phyloP scores from a whole-genome alignment of 1,140 invertebrate genomes.

The Delia radicum region DNA sequence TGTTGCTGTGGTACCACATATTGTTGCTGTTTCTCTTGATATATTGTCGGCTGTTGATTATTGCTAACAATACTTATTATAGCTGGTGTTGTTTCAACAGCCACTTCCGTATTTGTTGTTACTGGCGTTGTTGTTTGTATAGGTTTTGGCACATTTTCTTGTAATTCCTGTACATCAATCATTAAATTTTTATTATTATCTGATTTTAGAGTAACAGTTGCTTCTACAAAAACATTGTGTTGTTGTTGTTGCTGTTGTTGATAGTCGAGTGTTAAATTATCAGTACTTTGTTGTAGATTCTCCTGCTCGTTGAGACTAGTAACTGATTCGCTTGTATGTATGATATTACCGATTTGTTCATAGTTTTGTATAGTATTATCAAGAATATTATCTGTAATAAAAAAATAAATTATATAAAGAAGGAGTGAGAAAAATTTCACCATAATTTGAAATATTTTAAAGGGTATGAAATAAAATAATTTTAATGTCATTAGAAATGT shows the following conservation, averaged over 20 bases:
- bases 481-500: too few relatives aligned
- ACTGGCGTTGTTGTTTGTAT: slow-evolving; percentile 11
- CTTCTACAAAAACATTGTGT: slow-evolving; percentile 21
- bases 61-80: neutral
- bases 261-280: slow-evolving; percentile 26
- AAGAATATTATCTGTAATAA: neutral
- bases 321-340: slow-evolving; percentile 20
- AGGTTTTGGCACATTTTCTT: too few relatives aligned
- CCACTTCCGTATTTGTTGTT: slow-evolving; percentile 25
- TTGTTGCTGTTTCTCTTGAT: slow-evolving; percentile 3
- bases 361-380: neutral
- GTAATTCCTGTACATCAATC: slow-evolving; percentile 11
- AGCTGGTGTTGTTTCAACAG: slow-evolving; percentile 31
- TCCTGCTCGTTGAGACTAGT: slow-evolving; percentile 19
- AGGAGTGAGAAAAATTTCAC: neutral
- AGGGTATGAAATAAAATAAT: neutral
- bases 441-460: neutral
- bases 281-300: slow-evolving; percentile 9
- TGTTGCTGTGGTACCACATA: slow-evolving; percentile 36
- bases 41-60: neutral
- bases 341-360: neutral
- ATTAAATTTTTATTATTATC: slow-evolving; percentile 11
- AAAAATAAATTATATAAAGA: neutral
- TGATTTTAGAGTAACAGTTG: slow-evolving; percentile 21
- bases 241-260: slow-evolving; percentile 31